Percentiles rank a stretch among this genome's conserved stretches.
Evolutionary conservation across 2,888 invertebrate species (phyloP).

Genomic region (Dryocosmus kuriphilus): DNA sequence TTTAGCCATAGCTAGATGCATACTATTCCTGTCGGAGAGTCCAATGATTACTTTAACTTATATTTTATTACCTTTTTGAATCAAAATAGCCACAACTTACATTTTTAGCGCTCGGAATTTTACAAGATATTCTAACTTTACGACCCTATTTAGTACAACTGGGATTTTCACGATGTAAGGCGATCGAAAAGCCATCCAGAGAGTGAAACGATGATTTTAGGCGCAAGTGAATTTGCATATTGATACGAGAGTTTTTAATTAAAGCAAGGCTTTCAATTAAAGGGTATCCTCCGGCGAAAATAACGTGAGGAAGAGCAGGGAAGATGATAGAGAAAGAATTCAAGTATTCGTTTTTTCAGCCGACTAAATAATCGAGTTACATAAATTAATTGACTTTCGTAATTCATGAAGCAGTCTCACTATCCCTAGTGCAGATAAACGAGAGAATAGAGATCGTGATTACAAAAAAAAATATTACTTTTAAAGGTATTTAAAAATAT

Average conservation of each 20-base stretch:
- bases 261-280: constrained; percentile 40
- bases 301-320: constrained; percentile 31
- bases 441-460: neutral
- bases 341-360: constrained; percentile 42
- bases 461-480: neutral
- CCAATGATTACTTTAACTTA: neutral
- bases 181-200: neutral
- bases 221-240: constrained; percentile 37
- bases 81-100: neutral
- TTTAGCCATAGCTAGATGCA: neutral
- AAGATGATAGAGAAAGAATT: constrained; percentile 46
- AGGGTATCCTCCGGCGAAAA: constrained; percentile 20
- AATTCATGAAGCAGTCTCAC: constrained; percentile 65
- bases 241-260: constrained; percentile 40
- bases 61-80: neutral
- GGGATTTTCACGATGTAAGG: neutral
- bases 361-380: constrained; percentile 62
- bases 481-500: no score
- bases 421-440: neutral
- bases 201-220: constrained; percentile 22
- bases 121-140: neutral
- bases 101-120: neutral
- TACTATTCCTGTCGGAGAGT: neutral
- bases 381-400: constrained; percentile 69
- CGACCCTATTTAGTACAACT: neutral